Percentiles rank a stretch among this genome's conserved stretches.
Conservation (phyloP, 1,140 invertebrate species). For the Drosophila lowei region DNA sequence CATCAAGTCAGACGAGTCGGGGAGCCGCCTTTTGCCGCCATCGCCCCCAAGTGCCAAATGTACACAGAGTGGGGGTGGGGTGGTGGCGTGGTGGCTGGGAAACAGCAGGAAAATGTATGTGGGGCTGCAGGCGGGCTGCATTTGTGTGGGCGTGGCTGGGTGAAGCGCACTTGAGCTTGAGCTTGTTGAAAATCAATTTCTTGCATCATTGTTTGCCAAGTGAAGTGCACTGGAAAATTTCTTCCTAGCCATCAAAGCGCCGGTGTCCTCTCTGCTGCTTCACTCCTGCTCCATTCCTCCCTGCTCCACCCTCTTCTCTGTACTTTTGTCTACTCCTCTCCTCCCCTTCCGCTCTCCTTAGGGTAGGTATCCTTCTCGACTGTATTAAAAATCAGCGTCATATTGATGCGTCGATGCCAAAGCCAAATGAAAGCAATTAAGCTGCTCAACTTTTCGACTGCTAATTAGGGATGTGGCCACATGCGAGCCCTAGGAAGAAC, state of each 20-base stretch:
- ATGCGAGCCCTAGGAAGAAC: not conserved
- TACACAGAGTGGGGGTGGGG: slow-evolving; percentile 5
- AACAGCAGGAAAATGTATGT: too few relatives aligned
- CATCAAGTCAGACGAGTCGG: slow-evolving; percentile 51
- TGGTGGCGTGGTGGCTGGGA: not conserved
- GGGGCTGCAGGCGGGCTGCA: too few relatives aligned
- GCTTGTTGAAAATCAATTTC: slow-evolving; percentile 83
- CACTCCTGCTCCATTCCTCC: not conserved
- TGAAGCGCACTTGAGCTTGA: slow-evolving; percentile 55
- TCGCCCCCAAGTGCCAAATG: slow-evolving; percentile 52
- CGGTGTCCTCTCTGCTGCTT: slow-evolving; percentile 1
- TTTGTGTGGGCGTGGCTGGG: slow-evolving; percentile 8
- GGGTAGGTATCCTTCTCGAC: not conserved
- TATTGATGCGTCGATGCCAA: slow-evolving; percentile 62
- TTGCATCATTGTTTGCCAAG: slow-evolving; percentile 82
- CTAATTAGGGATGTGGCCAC: not conserved
- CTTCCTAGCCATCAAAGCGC: slow-evolving; percentile 58
- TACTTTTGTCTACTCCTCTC: not conserved
- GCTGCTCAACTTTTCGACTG: slow-evolving; percentile 52
- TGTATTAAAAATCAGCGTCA: slow-evolving; percentile 76
- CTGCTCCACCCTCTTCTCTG: not conserved
- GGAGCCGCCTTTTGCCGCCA: slow-evolving; percentile 5
- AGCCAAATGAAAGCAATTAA: slow-evolving; percentile 80
- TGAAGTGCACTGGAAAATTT: slow-evolving; percentile 83
- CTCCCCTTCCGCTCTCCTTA: not conserved